Base-by-base conservation (phyloP, 1,140 invertebrate species). In the Eriosoma lanigerum region DNA sequence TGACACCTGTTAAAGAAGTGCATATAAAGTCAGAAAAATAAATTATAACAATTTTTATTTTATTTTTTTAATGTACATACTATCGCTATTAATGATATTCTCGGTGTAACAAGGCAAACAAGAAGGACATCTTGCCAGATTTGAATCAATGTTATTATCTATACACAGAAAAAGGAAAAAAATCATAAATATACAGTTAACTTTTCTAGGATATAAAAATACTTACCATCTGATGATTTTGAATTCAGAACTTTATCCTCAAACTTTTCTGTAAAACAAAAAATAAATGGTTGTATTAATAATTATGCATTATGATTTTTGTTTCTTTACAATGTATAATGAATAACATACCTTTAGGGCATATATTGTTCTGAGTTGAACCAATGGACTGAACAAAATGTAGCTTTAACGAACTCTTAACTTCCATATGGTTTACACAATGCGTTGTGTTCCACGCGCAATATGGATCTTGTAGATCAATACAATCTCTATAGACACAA, bases 381-480 rank as follows among this genome's bases (percentile, higher is more conserved):
- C 88, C 88, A 82, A 94, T 88, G 85, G 92, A 93, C 86, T 94
- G 93, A 82, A 94, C 87, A 83, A 92, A 90, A 64, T 87, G 86
- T 82, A 87, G 87, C 81, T 89, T 88, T 80, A 89, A 62, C 48
- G 48, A 44, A 38, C 44, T 17, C 24, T 78, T 60, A 29, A 73
- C 32, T 3, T 81, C 73, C 44, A 76, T 26, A 29, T 64, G 73
- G 32, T 76, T 64, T 54, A 91, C 90, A 86, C 95, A 96, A 82
- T 90, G 88, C 83, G 90, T 88, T 81, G 90, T 89, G 73, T 96
- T 92, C 97, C 97, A 99, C 13, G 95, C 96, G 88, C 98, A 99
- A 86, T 98, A 96, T 0, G 97, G 97, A 88, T 99, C 97, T 88
- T 97, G 96, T 29, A 98, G 88, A 21, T 90, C 90, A 0, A 99